Base-by-base conservation (phyloP, 2,113 vertebrate genomes). In the Pelecanus crispus region DNA sequence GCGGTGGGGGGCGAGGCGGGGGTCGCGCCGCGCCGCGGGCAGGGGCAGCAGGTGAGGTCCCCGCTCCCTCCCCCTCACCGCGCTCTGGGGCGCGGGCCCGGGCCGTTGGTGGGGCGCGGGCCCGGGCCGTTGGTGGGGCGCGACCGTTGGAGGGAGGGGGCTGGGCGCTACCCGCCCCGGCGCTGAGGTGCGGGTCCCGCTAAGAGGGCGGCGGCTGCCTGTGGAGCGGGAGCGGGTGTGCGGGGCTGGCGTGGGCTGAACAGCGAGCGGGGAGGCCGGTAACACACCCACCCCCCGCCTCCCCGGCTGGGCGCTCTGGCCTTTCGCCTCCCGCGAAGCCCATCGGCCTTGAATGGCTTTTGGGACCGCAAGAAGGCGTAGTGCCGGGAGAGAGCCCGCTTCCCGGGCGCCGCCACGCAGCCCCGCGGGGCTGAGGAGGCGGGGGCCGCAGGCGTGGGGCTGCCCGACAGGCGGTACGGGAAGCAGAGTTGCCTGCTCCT, bases 351-450 rank as follows among this genome's bases (percentile, higher is more conserved):
- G 55, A 17, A 1, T 8, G 7, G 32, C 32, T 14, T 61, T 17
- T 13, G n/a, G 13, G 24, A 2, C 7, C 7, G 36, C 9, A 3
- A 4, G 31, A 11, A 22, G 44, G 44, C 1, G 36, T 1, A 1
- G 36, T 13, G 44, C 24, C 29, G 31, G 53, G 42, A 4, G 34
- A 10, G 42, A 32, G 34, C 40, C 63, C 2, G 31, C 71, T 4
- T 10, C 24, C 42, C 8, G 28, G 28, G 13, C 28, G 18, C 31
- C 32, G 31, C 31, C 32, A 5, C 56, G n/a, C 65, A 49, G 75
- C 32, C 59, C 50, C n/a, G 61, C 19, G 8, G 40, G 40, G 34
- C 44, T 11, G 79, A 19, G 63, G 34, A 16, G 40, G 7, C 5
- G n/a, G 53, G 25, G 80, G 34, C 28, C 22, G 28, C 22, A 6